Percentiles rank a stretch among this genome's conserved stretches.
Conservation (phyloP, 2,888 invertebrate genomes). For the Zaprionus bogoriensis region DNA sequence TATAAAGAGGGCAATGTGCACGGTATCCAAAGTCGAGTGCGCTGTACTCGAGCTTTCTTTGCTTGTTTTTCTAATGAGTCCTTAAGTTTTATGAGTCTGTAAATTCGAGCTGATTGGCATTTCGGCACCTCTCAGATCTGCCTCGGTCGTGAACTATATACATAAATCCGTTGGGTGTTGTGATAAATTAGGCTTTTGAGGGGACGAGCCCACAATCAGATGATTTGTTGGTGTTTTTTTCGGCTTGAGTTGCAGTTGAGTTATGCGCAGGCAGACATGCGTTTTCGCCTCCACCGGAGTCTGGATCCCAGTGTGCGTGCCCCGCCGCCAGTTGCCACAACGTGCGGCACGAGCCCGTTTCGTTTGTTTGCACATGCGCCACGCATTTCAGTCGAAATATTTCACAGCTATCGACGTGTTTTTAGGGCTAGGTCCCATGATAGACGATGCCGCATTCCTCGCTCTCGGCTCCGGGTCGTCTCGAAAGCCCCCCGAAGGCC, state of each 20-base stretch:
- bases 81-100: too few relatives aligned
- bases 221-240: background rate
- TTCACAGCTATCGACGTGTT: conserved; percentile 44
- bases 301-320: background rate
- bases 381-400: conserved; percentile 62
- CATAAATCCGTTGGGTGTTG: background rate
- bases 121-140: too few relatives aligned
- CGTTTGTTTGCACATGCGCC: conserved; percentile 73
- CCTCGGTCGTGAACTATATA: too few relatives aligned
- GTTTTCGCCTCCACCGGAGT: background rate
- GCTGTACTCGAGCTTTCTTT: too few relatives aligned
- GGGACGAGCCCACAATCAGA: background rate
- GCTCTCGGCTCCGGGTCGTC: conserved; percentile 3
- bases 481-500: too few relatives aligned
- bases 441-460: background rate
- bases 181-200: background rate
- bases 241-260: conserved; percentile 33
- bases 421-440: conserved; percentile 9
- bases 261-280: conserved; percentile 54
- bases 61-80: too few relatives aligned
- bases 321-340: conserved; percentile 29
- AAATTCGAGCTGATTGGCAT: too few relatives aligned
- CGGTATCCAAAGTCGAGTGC: too few relatives aligned
- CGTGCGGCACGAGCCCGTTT: conserved; percentile 43
- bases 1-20: too few relatives aligned